Percentiles rank a stretch among this genome's conserved stretches.
phyloP scores from a whole-genome alignment of 2,888 invertebrate species.

The Chrysolina oricalcia region DNA sequence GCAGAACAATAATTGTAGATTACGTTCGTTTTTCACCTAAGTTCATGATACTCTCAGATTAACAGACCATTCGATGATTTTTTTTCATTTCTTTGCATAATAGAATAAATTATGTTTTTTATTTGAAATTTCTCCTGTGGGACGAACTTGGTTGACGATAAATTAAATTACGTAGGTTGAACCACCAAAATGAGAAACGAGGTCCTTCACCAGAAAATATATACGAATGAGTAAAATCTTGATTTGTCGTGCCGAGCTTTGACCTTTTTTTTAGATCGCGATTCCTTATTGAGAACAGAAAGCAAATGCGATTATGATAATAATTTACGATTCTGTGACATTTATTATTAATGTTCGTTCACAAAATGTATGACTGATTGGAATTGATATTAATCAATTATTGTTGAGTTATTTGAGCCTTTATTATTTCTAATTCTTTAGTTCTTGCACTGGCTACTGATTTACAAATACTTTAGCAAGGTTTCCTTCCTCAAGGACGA shows the following conservation, averaged over 20 bases:
- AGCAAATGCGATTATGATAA: neutral
- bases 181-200: slow-evolving; percentile 1
- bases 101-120: neutral
- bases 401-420: neutral
- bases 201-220: slow-evolving; percentile 4
- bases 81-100: no score
- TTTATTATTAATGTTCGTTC: neutral
- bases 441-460: no score
- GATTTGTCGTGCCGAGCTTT: slow-evolving; percentile 2
- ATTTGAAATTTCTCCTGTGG: neutral
- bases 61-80: no score
- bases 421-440: neutral
- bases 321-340: neutral
- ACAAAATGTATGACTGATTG: neutral
- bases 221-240: neutral
- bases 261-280: neutral
- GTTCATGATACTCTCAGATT: no score
- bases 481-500: no score
- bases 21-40: no score
- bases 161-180: neutral
- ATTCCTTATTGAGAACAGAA: slow-evolving; percentile 7
- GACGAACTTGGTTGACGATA: neutral
- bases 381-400: neutral
- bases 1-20: no score
- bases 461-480: no score